A percentile compares a stretch with the other conserved stretches of the same genome.
These are phyloP conservation scores for Cactoblastis cactorum DNA, from an alignment of 2,888 invertebrate species.

Conservation along the genomic window DNA sequence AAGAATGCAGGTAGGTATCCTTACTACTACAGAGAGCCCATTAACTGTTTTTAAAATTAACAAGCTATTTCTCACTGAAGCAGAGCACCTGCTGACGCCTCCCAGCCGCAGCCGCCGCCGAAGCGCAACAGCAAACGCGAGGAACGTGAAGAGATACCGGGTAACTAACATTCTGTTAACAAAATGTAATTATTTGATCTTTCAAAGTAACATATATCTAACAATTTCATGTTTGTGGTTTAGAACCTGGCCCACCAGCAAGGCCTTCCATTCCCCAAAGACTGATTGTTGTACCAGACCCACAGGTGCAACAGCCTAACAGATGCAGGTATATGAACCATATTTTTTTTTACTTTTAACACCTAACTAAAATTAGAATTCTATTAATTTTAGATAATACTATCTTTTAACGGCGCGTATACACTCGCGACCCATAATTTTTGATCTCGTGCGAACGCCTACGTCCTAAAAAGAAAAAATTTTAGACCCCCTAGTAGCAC, in stretches of 20 bases:
- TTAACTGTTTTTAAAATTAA: slow-evolving; percentile 26
- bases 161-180: slow-evolving; percentile 33
- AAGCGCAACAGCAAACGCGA: slow-evolving; percentile 79
- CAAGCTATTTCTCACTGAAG: slow-evolving; percentile 45
- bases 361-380: too few relatives aligned
- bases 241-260: slow-evolving; percentile 93
- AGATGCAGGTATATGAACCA: slow-evolving; percentile 81
- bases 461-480: too few relatives aligned
- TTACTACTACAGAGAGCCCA: not conserved
- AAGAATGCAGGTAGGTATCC: slow-evolving; percentile 81
- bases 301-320: slow-evolving; percentile 85
- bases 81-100: slow-evolving; percentile 82
- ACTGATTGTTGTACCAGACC: slow-evolving; percentile 94
- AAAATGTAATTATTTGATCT: not conserved
- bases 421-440: too few relatives aligned
- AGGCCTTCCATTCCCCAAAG: slow-evolving; percentile 94
- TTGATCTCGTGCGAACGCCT: too few relatives aligned
- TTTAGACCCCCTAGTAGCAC: too few relatives aligned
- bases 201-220: slow-evolving; percentile 19
- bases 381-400: too few relatives aligned
- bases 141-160: slow-evolving; percentile 80
- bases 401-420: too few relatives aligned
- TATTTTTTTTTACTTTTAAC: too few relatives aligned
- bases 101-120: slow-evolving; percentile 80
- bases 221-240: slow-evolving; percentile 34